Conservation (phyloP, 2,113 vertebrate genomes). For the Coptodon bakossiorum region DNA sequence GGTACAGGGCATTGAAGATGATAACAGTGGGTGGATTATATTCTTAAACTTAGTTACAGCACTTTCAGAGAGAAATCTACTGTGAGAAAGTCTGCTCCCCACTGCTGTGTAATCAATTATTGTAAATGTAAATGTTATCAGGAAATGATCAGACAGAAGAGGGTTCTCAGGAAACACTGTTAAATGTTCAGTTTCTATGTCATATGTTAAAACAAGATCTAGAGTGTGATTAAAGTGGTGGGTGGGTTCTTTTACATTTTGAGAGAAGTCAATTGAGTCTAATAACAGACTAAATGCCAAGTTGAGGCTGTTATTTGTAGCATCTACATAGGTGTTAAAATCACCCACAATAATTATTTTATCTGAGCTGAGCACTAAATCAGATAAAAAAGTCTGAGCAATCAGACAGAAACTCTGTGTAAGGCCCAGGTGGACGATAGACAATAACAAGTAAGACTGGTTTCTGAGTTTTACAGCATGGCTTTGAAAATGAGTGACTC, state of each 20-base stretch:
- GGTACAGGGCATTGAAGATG: too few relatives aligned
- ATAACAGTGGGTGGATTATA: accelerated
- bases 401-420: not conserved
- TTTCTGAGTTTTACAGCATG: not conserved
- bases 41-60: not conserved
- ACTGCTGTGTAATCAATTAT: not conserved
- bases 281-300: too few relatives aligned
- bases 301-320: not conserved
- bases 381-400: not conserved
- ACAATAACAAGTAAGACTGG: not conserved
- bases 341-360: not conserved
- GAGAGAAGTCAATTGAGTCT: not conserved
- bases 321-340: not conserved
- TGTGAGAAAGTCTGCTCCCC: accelerated
- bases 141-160: not conserved
- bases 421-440: not conserved
- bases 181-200: not conserved
- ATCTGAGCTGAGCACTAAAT: not conserved
- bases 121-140: not conserved
- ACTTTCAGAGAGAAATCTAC: accelerated
- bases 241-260: not conserved
- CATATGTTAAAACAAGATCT: not conserved
- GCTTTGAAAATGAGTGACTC: not conserved
- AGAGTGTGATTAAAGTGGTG: not conserved
- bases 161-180: not conserved